Evolutionary conservation across 2,113 vertebrate species (phyloP), one percentile per base, ranked within the genome.

Genomic region (Seriola rivoliana): DNA sequence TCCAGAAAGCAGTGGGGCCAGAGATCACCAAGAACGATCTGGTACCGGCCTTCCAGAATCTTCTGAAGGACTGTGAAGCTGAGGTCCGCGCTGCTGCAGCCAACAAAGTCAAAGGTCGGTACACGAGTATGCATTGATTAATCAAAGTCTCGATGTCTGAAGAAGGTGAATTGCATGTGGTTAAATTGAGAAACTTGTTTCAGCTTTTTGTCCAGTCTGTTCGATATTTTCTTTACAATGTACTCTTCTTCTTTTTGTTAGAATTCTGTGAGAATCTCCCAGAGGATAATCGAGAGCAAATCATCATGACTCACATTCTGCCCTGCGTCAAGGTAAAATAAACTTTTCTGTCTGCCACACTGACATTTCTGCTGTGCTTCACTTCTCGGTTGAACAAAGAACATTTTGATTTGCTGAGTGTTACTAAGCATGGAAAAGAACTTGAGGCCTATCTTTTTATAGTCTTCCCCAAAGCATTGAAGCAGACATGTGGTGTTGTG

Each of bases 221-320:
- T 44, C 21, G 29, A 40, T 57, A 19, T 64, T 74, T 63, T 34
- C 7, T 60, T 75, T 5, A 73, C 13, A 0, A 0, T 70, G 12
- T 80, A 2, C 21, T 58, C 7, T 62, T 72, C 77, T 62, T 72
- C 44, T 63, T 77, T 81, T 59, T 77, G 9, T 87, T 8, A 98
- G 97, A 97, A 82, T 97, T 98, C 91, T 97, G 97, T 88, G 97
- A 97, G 89, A 97, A 98, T 87, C 95, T 98, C 85, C 96, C 96
- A 10, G 92, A 90, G 85, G 97, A 97, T 90, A 96, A 93, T 82
- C 96, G 96, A 92, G 97, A 97, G 86, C 95, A 96, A 57, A 95
- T 97, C 89, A 97, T 98, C 90, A 97, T 98, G 97, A 96, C 91
- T 93, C 96, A 97, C 74, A 96, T 97, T 86, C 94, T 98, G 42